phyloP scores from a whole-genome alignment of 2,888 invertebrate species.

The Zele albiditarsus region DNA sequence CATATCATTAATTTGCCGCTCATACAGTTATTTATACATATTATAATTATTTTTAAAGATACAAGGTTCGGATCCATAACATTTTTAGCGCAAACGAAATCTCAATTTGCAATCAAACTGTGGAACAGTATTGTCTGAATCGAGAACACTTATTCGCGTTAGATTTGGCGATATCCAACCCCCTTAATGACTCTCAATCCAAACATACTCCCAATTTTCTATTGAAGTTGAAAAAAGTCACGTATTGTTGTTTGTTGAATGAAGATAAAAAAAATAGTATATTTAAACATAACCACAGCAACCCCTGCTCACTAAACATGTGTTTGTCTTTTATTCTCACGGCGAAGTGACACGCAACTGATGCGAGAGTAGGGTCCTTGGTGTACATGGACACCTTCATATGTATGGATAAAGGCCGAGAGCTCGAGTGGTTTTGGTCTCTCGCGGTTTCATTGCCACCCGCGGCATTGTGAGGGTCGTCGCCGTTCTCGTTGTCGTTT shows the following conservation, averaged over 20 bases:
- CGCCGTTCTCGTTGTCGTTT: conserved; percentile 23
- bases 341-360: conserved; percentile 27
- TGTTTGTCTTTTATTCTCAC: conserved; percentile 27
- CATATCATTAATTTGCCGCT: no score
- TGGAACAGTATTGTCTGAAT: no score
- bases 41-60: no score
- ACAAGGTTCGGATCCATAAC: no score
- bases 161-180: no score
- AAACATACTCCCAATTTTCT: not conserved
- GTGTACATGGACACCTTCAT: not conserved
- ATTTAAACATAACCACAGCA: not conserved
- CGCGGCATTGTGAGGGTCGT: conserved; percentile 31
- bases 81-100: no score
- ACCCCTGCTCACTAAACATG: conserved; percentile 8
- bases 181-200: no score
- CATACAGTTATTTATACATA: no score
- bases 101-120: no score
- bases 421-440: conserved; percentile 18
- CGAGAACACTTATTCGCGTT: no score
- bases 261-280: not conserved
- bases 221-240: not conserved
- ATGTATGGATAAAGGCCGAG: conserved; percentile 5
- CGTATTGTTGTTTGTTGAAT: not conserved
- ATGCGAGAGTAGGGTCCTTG: not conserved
- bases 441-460: conserved; percentile 27